phyloP scores from a whole-genome alignment of 2,113 vertebrate species.

The Gasterosteus nipponicus region DNA sequence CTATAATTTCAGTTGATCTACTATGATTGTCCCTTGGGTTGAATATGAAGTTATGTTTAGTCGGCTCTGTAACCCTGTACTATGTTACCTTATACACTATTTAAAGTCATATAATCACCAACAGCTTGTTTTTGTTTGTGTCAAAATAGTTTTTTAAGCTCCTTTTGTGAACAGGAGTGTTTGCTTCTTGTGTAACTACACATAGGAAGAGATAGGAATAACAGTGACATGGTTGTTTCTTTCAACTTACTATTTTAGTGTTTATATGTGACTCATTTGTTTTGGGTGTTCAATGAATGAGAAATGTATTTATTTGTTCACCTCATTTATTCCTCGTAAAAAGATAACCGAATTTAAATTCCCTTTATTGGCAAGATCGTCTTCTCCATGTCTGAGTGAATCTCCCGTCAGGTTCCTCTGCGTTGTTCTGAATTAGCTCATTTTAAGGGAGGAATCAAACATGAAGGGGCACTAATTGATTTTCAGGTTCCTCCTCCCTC shows the following conservation, averaged over 20 bases:
- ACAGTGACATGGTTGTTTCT: background rate
- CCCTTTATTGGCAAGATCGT: background rate
- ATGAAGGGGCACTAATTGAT: slow-evolving; percentile 36
- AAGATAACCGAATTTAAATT: background rate
- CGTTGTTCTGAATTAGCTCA: background rate
- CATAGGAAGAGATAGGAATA: background rate
- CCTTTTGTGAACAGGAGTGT: background rate
- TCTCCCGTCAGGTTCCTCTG: background rate
- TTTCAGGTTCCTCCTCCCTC: slow-evolving; percentile 43
- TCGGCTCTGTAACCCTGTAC: background rate
- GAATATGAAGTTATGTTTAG: background rate
- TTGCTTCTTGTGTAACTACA: background rate
- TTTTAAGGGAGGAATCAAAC: slow-evolving; percentile 7
- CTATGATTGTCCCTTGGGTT: background rate
- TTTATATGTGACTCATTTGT: background rate
- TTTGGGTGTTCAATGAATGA: background rate
- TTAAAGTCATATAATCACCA: background rate
- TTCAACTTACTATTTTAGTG: background rate
- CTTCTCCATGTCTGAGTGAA: background rate
- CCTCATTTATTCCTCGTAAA: background rate
- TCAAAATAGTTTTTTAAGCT: background rate
- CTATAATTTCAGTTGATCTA: background rate
- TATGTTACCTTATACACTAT: background rate
- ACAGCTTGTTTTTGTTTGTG: background rate
- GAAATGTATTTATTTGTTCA: background rate